A percentile compares a stretch with the other conserved stretches of the same genome.
Conservation (phyloP, 2,888 invertebrate genomes). For the Stramonita haemastoma region DNA sequence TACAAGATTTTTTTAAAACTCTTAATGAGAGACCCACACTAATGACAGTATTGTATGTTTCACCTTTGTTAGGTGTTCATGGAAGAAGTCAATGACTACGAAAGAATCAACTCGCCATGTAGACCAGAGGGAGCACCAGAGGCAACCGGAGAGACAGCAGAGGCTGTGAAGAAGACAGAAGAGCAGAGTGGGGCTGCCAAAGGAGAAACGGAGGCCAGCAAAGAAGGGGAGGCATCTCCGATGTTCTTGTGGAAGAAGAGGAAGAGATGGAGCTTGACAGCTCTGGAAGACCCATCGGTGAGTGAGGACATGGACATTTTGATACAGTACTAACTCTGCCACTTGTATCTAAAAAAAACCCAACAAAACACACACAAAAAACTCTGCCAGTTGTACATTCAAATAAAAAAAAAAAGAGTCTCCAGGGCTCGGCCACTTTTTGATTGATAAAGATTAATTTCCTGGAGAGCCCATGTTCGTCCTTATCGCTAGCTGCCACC, state of each 20-base stretch:
- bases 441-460: too few species aligned
- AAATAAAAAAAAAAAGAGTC: too few species aligned
- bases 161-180: neutral
- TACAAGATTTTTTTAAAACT: neutral
- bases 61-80: conserved; percentile 53
- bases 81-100: conserved; percentile 57
- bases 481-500: too few species aligned
- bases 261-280: conserved; percentile 45
- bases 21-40: too few species aligned
- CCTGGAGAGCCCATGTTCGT: too few species aligned
- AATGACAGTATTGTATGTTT: too few species aligned
- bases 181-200: neutral
- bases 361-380: too few species aligned
- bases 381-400: too few species aligned
- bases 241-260: conserved; percentile 64
- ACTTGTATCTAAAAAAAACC: too few species aligned
- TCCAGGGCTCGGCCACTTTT: too few species aligned
- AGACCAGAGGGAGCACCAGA: conserved; percentile 24
- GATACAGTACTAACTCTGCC: too few species aligned
- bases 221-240: conserved; percentile 54
- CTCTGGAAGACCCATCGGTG: conserved; percentile 8
- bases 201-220: conserved; percentile 18
- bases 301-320: neutral
- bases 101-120: conserved; percentile 37
- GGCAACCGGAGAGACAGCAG: conserved; percentile 30